Percentiles rank a stretch among this genome's conserved stretches.
Conservation (phyloP, 2,888 invertebrate genomes). For the Tyria jacobaeae region DNA sequence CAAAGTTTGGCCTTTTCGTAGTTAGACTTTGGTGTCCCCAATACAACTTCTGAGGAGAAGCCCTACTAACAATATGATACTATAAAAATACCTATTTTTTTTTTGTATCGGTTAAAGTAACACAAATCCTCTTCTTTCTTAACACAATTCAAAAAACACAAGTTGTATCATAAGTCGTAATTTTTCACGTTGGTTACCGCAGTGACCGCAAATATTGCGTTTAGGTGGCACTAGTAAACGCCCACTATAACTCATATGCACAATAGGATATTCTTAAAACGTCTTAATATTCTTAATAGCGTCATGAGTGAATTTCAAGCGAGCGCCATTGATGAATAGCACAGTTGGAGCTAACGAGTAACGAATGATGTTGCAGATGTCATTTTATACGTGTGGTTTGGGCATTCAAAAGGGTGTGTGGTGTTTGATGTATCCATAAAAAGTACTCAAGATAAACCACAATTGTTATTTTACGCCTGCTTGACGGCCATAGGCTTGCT, state of each 20-base stretch:
- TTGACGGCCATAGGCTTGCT: too few relatives aligned
- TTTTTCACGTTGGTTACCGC: constrained; percentile 57
- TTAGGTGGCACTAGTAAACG: constrained; percentile 63
- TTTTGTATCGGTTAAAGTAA: too few relatives aligned
- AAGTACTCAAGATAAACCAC: not conserved
- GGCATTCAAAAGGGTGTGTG: not conserved
- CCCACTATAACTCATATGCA: constrained; percentile 68
- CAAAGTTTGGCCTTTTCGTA: too few relatives aligned
- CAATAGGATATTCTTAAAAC: constrained; percentile 67
- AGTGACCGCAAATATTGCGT: constrained; percentile 57
- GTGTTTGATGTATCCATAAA: not conserved
- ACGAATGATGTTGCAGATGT: constrained; percentile 64
- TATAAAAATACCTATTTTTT: too few relatives aligned
- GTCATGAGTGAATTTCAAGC: constrained; percentile 62
- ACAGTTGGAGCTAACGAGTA: constrained; percentile 62
- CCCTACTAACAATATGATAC: too few relatives aligned
- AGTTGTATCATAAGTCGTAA: constrained; percentile 44
- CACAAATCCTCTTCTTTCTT: too few relatives aligned
- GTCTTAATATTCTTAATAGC: constrained; percentile 71
- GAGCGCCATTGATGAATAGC: constrained; percentile 63
- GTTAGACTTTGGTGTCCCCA: too few relatives aligned
- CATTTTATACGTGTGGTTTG: constrained; percentile 38
- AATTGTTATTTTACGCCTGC: too few relatives aligned
- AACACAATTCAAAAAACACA: too few relatives aligned
- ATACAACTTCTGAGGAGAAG: too few relatives aligned